Evolutionary conservation across 2,797 vertebrate genomes (phyloP), one percentile per base, ranked within the genome.

Genomic region (Acomys russatus): DNA sequence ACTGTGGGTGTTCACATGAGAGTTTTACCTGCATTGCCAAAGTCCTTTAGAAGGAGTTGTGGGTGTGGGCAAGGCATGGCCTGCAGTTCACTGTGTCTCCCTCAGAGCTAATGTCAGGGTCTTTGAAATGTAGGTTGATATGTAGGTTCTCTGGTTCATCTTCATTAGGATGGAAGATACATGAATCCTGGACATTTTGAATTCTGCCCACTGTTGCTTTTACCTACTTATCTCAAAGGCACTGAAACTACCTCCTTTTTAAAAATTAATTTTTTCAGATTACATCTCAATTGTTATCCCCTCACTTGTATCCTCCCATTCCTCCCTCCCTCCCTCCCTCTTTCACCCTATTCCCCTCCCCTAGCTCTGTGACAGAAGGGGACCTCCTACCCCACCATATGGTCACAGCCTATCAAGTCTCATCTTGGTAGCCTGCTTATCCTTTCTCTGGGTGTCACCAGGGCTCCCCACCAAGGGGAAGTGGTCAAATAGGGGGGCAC

Each of bases 201-300:
- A 76, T 54, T 56, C 6, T n/a, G 51, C 22, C 35, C 6, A 6
- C 59, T 38, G 23, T 28, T 44, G 17, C 89, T 76, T 82, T 74
- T 92, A 79, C 28, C 77, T 44, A 78, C 15, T 86, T 82, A 78
- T 61, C 20, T 51, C 64, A 33, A 83, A 90, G 71, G 9, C 35
- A 71, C 8, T 66, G 22, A 73, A 83, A 73, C 74, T 25, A 35
- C 35, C 61, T 78, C 44, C 44, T 44, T 44, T 23, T 44, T 87
- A 87, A 94, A 30, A 78, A 86, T 44, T 44, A 44, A 44, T 44
- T 44, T 44, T 44, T 44, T 44, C 44, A 44, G 44, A 44, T 44
- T 44, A 44, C 44, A 44, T 44, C 44, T 44, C 44, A 44, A 44
- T 44, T 44, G 44, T 44, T 44, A 44, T 44, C 44, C 44, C 44